Evolutionary conservation across 2,888 invertebrate species (phyloP).

Genomic region (Hartigia nigra): DNA sequence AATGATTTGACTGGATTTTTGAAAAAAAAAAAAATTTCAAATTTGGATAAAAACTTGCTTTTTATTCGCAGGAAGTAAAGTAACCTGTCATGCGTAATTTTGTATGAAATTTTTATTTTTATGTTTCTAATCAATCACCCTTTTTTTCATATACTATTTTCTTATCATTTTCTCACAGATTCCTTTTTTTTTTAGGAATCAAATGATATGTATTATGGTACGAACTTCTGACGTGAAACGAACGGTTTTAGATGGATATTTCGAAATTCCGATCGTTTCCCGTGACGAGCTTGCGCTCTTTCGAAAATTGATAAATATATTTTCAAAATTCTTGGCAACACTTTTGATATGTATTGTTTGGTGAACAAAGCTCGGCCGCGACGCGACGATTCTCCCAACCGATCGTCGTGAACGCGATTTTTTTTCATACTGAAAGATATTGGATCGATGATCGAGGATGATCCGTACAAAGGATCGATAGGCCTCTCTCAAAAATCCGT

Average conservation of each 20-base stretch:
- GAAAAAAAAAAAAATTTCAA: too few species aligned
- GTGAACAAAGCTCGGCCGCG: conserved; percentile 43
- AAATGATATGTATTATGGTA: background rate
- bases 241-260: background rate
- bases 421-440: background rate
- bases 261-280: background rate
- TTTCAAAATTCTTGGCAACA: conserved; percentile 50
- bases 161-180: background rate
- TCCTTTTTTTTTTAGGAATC: background rate
- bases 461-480: background rate
- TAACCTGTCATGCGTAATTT: background rate
- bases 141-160: background rate
- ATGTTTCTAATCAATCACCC: background rate
- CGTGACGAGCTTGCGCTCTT: background rate
- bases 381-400: background rate
- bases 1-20: background rate
- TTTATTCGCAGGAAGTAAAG: background rate
- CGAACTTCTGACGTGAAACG: background rate
- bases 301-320: conserved; percentile 5
- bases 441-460: background rate
- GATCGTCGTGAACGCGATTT: background rate
- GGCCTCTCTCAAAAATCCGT: background rate
- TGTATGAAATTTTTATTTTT: background rate
- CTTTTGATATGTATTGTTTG: conserved; percentile 57
- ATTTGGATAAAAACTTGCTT: background rate